A percentile compares a stretch with the other conserved stretches of the same genome.
These are phyloP conservation scores for Takifugu rubripes DNA, from an alignment of 2,797 vertebrate genomes.

Conservation along the genomic window DNA sequence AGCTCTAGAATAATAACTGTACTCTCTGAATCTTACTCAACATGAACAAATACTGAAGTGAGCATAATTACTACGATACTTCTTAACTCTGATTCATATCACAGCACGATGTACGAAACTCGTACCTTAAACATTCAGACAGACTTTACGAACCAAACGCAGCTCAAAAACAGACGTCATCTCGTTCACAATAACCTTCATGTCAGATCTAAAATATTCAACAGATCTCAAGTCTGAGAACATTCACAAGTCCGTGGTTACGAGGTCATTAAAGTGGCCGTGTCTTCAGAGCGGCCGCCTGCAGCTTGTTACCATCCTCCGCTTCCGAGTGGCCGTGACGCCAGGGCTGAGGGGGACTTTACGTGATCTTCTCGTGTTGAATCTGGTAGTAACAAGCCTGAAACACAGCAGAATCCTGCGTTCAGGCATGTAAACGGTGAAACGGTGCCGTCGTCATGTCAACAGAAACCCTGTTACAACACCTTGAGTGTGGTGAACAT, in stretches of 20 bases:
- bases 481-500: slow-evolving; percentile 99
- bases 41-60: no score
- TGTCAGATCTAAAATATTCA: not conserved
- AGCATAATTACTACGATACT: no score
- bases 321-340: not conserved
- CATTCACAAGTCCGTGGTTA: not conserved
- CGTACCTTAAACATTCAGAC: no score
- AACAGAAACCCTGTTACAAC: not conserved
- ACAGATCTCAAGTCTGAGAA: not conserved
- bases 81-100: no score
- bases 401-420: not conserved
- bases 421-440: no score
- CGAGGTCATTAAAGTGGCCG: not conserved
- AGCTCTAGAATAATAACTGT: no score
- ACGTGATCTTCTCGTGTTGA: slow-evolving; percentile 96
- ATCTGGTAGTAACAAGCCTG: slow-evolving; percentile 99
- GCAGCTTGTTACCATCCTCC: not conserved
- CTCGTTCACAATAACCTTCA: not conserved
- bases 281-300: not conserved
- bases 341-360: slow-evolving; percentile 33
- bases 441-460: no score
- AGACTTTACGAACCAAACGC: no score
- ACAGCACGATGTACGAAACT: no score
- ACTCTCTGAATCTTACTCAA: no score
- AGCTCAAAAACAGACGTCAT: no score